These are phyloP conservation scores for Beris chalybata DNA, from an alignment of 2,888 invertebrate species.

Conservation along the genomic window DNA sequence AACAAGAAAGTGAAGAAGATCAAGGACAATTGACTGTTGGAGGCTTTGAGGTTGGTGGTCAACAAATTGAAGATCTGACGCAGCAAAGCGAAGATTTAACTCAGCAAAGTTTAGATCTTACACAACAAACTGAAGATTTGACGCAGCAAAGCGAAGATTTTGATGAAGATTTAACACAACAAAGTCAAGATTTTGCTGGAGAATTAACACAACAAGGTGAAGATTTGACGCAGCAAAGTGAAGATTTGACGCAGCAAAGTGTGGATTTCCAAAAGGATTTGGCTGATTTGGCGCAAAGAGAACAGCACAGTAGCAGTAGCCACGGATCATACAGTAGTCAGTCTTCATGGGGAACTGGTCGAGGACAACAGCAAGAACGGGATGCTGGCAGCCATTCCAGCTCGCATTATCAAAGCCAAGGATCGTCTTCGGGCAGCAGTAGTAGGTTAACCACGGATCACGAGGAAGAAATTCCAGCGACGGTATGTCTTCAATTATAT, in stretches of 20 bases:
- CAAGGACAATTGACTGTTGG: conserved; percentile 6
- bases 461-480: conserved; percentile 22
- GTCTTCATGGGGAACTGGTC: conserved; percentile 10
- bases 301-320: no score
- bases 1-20: conserved; percentile 16
- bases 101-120: conserved; percentile 32
- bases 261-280: conserved; percentile 43
- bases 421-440: not conserved
- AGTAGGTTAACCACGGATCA: conserved; percentile 6
- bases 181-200: conserved; percentile 27
- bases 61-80: conserved; percentile 27
- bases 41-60: not conserved
- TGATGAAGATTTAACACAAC: conserved; percentile 39
- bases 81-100: conserved; percentile 37
- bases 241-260: conserved; percentile 39
- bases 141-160: conserved; percentile 40
- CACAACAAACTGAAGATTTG: conserved; percentile 33
- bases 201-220: conserved; percentile 34
- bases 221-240: conserved; percentile 25
- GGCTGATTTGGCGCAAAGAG: not conserved
- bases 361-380: no score
- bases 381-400: conserved; percentile 8
- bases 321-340: conserved; percentile 27
- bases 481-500: conserved; percentile 19
- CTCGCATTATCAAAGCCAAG: conserved; percentile 16